Evolutionary conservation across 2,797 vertebrate species (phyloP).

Genomic region (Phalloptychus januarius): DNA sequence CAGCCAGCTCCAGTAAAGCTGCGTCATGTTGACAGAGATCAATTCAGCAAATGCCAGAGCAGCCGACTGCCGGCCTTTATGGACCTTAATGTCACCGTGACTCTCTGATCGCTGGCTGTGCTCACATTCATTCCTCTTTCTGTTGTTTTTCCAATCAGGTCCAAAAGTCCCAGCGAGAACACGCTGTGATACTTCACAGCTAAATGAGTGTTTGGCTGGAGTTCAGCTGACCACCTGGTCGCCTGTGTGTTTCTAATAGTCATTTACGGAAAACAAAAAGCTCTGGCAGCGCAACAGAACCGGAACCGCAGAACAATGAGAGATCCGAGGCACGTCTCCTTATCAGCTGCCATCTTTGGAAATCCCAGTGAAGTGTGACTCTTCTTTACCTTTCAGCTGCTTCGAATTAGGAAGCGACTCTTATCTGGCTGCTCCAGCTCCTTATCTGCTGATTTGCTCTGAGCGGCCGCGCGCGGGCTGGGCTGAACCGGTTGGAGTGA

Average conservation of each 20-base stretch:
- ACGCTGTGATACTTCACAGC: constrained; percentile 7
- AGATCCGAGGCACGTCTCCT: constrained; percentile 31
- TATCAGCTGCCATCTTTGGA: constrained; percentile 46
- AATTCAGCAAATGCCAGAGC: constrained; percentile 4
- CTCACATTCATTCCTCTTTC: constrained; percentile 1
- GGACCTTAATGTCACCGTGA: neutral
- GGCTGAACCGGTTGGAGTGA: constrained; percentile 24
- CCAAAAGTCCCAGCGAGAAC: constrained; percentile 5
- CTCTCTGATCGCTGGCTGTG: neutral
- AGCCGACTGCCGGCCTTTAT: neutral
- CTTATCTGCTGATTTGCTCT: constrained; percentile 41
- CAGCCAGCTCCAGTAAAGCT: constrained; percentile 5
- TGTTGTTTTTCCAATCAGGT: constrained; percentile 2
- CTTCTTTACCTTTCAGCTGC: constrained; percentile 59
- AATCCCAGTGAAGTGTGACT: constrained; percentile 46
- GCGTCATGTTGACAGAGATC: constrained; percentile 9
- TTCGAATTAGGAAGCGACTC: constrained; percentile 48
- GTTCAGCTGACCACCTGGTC: constrained; percentile 30
- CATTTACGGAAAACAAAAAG: constrained; percentile 42
- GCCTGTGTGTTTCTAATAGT: constrained; percentile 26
- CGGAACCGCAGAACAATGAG: constrained; percentile 64
- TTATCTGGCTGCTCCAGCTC: constrained; percentile 39
- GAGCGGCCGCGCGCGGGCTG: constrained; percentile 33
- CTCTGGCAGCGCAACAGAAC: constrained; percentile 46
- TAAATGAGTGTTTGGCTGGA: constrained; percentile 32